Conservation (phyloP, 1,140 invertebrate species). For the Zaprionus inermis region DNA sequence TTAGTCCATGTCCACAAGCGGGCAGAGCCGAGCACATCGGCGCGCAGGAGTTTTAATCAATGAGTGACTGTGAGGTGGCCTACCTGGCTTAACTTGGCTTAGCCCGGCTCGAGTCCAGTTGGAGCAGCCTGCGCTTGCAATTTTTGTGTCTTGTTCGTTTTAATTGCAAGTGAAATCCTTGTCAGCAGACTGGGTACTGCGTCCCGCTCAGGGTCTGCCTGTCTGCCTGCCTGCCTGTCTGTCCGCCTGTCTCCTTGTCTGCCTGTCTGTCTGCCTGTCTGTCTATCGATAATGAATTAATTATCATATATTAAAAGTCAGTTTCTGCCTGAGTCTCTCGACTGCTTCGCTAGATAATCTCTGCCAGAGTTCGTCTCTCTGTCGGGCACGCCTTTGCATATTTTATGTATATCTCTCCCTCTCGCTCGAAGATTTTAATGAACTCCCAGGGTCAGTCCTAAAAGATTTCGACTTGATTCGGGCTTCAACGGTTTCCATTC, state of each 20-base stretch:
- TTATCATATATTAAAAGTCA: slow-evolving; percentile 83
- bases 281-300: slow-evolving; percentile 78
- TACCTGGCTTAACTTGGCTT: background rate
- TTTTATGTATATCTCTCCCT: slow-evolving; percentile 56
- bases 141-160: slow-evolving; percentile 81
- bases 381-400: slow-evolving; percentile 76
- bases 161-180: slow-evolving; percentile 83
- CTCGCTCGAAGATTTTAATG: background rate
- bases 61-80: slow-evolving; percentile 55
- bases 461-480: background rate
- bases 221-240: slow-evolving; percentile 27
- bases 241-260: slow-evolving; percentile 17
- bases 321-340: slow-evolving; percentile 32
- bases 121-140: too few species aligned
- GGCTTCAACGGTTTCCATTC: background rate
- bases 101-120: too few species aligned
- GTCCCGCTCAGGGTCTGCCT: slow-evolving; percentile 8
- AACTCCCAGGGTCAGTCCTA: slow-evolving; percentile 10
- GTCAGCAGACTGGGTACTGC: slow-evolving; percentile 54
- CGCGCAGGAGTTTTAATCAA: slow-evolving; percentile 71
- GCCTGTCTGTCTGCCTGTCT: slow-evolving; percentile 14
- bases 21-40: slow-evolving; percentile 60
- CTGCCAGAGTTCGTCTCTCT: background rate
- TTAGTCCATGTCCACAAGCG: slow-evolving; percentile 76
- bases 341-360: slow-evolving; percentile 64